These are phyloP conservation scores for Corydoras maculifer DNA, from an alignment of 2,113 vertebrate species.

Conservation along the genomic window DNA sequence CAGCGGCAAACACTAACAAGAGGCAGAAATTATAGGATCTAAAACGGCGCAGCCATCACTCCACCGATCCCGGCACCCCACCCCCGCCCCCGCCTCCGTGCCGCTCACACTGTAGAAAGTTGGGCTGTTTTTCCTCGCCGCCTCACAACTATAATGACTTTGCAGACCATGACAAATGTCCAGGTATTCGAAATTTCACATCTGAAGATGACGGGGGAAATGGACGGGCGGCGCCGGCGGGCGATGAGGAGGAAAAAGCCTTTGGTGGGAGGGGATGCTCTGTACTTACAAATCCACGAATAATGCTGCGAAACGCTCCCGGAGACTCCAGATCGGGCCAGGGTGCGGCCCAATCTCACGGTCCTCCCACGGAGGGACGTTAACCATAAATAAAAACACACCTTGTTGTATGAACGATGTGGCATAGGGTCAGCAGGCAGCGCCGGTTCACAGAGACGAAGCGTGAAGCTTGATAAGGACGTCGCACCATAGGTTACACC, in stretches of 20 bases:
- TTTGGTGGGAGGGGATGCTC: conserved; percentile 47
- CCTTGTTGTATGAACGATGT: no score
- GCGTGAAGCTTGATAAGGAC: no score
- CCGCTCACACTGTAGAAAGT: conserved; percentile 33
- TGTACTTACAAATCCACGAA: conserved; percentile 46
- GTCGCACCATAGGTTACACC: no score
- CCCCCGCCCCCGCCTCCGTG: background rate
- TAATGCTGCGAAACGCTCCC: background rate
- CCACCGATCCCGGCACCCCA: background rate
- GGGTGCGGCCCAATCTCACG: background rate
- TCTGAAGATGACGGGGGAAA: conserved; percentile 71
- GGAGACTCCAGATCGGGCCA: background rate
- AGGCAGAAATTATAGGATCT: conserved; percentile 50
- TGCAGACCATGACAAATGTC: conserved; percentile 69
- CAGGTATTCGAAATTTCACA: conserved; percentile 70
- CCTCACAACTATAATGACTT: conserved; percentile 62
- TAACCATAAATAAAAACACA: no score
- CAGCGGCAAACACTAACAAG: conserved; percentile 47
- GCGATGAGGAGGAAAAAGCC: conserved; percentile 63
- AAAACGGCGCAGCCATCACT: conserved; percentile 41
- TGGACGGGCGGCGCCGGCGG: conserved; percentile 58
- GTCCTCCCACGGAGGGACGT: background rate
- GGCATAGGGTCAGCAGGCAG: no score
- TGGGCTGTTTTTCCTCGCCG: conserved; percentile 16
- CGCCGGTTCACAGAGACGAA: no score